Evolutionary conservation across 2,888 invertebrate genomes (phyloP).

Genomic region (Cephus nigrinus): DNA sequence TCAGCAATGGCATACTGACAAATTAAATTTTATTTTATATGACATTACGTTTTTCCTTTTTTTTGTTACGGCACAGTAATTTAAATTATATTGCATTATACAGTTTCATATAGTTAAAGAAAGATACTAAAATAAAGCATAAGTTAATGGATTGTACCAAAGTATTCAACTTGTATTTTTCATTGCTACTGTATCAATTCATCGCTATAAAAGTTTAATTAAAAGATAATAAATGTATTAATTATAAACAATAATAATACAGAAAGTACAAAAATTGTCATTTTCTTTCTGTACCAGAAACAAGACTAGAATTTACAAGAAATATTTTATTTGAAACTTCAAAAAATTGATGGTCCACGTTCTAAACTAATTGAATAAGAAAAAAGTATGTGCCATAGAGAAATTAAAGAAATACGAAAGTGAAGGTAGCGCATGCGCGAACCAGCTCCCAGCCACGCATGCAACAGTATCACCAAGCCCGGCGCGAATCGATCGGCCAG

Average conservation of each 20-base stretch:
- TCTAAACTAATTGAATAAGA: neutral
- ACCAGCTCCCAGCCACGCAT: slow-evolving; percentile 38
- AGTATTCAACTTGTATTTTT: neutral
- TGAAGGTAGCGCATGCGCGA: slow-evolving; percentile 31
- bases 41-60: neutral
- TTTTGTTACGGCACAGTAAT: neutral
- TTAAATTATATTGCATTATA: neutral
- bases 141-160: neutral
- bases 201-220: neutral
- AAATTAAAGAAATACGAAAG: neutral
- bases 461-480: slow-evolving; percentile 30
- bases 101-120: neutral
- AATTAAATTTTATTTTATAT: slow-evolving; percentile 2
- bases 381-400: neutral
- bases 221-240: neutral
- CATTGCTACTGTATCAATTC: neutral
- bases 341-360: neutral
- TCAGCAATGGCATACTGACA: neutral
- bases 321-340: neutral
- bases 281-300: neutral
- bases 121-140: neutral
- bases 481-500: slow-evolving; percentile 42
- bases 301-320: neutral
- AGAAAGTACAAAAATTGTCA: neutral
- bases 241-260: neutral